Percentiles rank a stretch among this genome's conserved stretches.
Conservation (phyloP, 1,140 invertebrate species). For the Globodera rostochiensis region DNA sequence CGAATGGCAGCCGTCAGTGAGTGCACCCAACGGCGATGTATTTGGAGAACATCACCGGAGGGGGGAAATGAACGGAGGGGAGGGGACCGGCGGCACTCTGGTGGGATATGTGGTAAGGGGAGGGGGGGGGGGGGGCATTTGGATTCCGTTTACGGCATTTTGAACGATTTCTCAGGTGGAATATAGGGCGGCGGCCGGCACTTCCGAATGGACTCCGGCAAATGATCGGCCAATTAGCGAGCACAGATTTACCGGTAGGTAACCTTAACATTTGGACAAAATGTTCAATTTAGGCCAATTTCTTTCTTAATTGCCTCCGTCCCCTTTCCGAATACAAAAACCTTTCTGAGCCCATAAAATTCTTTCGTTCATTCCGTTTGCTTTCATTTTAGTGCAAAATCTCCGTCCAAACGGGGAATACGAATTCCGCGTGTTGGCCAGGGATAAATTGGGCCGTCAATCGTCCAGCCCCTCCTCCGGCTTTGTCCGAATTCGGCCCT, state of each 20-base stretch:
- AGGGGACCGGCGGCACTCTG: neutral
- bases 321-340: too few species aligned
- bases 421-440: slow-evolving; percentile 59
- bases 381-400: slow-evolving; percentile 52
- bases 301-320: too few species aligned
- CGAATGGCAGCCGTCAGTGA: slow-evolving; percentile 51
- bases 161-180: slow-evolving; percentile 25
- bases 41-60: neutral
- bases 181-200: slow-evolving; percentile 8
- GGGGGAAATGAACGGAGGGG: neutral
- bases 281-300: too few species aligned
- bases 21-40: neutral
- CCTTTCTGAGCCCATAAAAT: too few species aligned
- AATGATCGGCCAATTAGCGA: slow-evolving; percentile 31
- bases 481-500: slow-evolving; percentile 53
- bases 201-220: slow-evolving; percentile 22
- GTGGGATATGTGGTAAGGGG: slow-evolving; percentile 7
- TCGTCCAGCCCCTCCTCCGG: slow-evolving; percentile 59
- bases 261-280: too few species aligned
- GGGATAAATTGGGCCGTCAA: slow-evolving; percentile 55
- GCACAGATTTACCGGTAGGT: slow-evolving; percentile 6
- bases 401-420: slow-evolving; percentile 64
- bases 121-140: neutral
- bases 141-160: neutral
- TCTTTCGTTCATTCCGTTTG: neutral